These are phyloP conservation scores for Pantala flavescens DNA, from an alignment of 1,140 invertebrate species.

Conservation along the genomic window DNA sequence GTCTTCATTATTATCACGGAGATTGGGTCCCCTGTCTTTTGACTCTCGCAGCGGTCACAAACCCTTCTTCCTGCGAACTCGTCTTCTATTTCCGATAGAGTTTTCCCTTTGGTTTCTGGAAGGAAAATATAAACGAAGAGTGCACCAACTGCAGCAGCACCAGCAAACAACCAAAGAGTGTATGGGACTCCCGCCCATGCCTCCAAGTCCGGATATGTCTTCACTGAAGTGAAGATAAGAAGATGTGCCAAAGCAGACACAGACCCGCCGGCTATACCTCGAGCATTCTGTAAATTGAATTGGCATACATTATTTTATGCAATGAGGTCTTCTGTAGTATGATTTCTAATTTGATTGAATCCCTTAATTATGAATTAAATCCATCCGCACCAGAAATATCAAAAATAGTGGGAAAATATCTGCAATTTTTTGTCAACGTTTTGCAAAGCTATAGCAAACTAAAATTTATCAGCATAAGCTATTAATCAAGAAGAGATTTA, in stretches of 20 bases:
- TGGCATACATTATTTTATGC: neutral
- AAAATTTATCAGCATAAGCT: too few species aligned
- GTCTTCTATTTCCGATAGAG: slow-evolving; percentile 64
- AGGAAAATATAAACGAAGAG: slow-evolving; percentile 56
- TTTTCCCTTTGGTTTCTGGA: slow-evolving; percentile 71
- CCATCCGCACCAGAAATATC: too few species aligned
- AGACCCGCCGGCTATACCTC: slow-evolving; percentile 54
- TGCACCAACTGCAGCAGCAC: slow-evolving; percentile 51
- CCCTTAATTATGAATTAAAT: too few species aligned
- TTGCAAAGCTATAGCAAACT: too few species aligned
- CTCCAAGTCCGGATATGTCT: slow-evolving; percentile 53
- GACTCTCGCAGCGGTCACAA: too few species aligned
- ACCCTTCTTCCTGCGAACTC: slow-evolving; percentile 40
- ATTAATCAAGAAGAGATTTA: too few species aligned
- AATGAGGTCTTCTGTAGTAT: neutral
- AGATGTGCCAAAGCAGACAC: slow-evolving; percentile 59
- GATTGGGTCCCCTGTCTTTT: too few species aligned
- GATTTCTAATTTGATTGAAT: too few species aligned
- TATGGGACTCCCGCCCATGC: slow-evolving; percentile 35
- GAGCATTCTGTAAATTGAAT: slow-evolving; percentile 17
- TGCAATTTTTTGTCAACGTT: too few species aligned
- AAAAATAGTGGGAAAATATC: too few species aligned
- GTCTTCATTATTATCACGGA: too few species aligned
- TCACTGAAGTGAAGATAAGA: slow-evolving; percentile 57
- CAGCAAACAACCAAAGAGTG: slow-evolving; percentile 65